A percentile compares a stretch with the other conserved stretches of the same genome.
Conservation (phyloP, 2,113 vertebrate species). For the Bostrychus sinensis region DNA sequence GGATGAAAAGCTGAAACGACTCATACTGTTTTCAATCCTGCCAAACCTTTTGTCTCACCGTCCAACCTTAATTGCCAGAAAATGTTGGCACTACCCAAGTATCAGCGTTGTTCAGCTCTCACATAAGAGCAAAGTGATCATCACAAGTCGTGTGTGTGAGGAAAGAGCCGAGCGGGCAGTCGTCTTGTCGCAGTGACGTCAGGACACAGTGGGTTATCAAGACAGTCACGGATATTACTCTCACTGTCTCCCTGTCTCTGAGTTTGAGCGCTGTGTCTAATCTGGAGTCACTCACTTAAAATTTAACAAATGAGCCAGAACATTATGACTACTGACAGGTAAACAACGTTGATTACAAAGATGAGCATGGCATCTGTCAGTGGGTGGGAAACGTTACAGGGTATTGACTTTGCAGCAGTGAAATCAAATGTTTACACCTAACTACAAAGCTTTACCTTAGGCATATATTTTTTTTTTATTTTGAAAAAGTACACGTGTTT, state of each 20-base stretch:
- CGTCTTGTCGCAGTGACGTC: constrained; percentile 15
- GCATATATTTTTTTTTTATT: no score
- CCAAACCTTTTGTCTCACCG: not conserved
- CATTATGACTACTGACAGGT: constrained; percentile 25
- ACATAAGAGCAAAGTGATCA: constrained; percentile 30
- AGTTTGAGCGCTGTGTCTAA: constrained; percentile 36
- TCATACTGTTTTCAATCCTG: not conserved
- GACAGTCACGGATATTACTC: constrained; percentile 40
- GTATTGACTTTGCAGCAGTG: no score
- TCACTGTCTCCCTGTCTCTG: constrained; percentile 13
- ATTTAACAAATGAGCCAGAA: constrained; percentile 32
- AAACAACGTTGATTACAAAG: not conserved
- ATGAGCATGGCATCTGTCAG: no score
- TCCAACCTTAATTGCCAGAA: no score
- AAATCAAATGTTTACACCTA: no score
- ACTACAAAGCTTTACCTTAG: no score
- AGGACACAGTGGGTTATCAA: constrained; percentile 28
- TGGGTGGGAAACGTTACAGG: not conserved
- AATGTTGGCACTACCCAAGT: no score
- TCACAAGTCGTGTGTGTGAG: constrained; percentile 16
- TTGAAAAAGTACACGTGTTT: no score
- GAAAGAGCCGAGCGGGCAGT: constrained; percentile 20
- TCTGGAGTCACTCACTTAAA: constrained; percentile 25
- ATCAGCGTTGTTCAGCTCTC: constrained; percentile 38
- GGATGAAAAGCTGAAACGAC: no score